Base-by-base conservation (phyloP, 2,113 vertebrate species). In the Amia ocellicauda region DNA sequence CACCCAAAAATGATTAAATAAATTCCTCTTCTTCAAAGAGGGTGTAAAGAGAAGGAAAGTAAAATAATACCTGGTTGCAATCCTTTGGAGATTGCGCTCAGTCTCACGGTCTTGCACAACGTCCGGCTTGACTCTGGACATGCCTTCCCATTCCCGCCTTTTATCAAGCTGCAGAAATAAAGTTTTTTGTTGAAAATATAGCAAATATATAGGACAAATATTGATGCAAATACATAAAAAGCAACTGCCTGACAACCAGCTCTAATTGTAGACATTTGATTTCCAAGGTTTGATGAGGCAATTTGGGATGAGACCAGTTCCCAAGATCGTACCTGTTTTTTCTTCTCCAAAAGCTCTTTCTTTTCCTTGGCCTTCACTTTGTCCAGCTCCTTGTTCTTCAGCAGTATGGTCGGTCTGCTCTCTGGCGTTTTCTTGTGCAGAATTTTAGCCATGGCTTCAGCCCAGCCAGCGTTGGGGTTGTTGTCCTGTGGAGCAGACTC, bases 361-460 rank as follows among this genome's bases (percentile, higher is more conserved):
- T 72, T 92, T 49, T 85, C 79, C 50, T 69, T 89, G 9, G 89
- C 85, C 66, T 83, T 94, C 14, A 84, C 84, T 69, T 91, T 93
- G 43, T 93, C 90, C 66, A 93, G 69, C 55, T 80, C 81, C 74
- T 91, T 96, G 82, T 82, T 97, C 70, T 92, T 97, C 64, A 88
- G 67, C 66, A 98, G 84, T 64, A 99, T 98, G 40, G 62, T 79
- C 51, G 83, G 60, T 29, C 89, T 90, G 58, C 74, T 88, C 9
- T 77, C 76, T 0, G 87, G 81, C 0, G 82, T 83, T 62, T 92
- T 92, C 82, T 90, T 97, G 51, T 80, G 87, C 66, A 99, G 88
- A 56, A 98, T 86, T 80, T 90, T 94, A n/a, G 94, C 92, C 97
- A 99, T 99, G 68, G 92, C 95, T 19, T 96, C 89, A 1, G 97